Conservation (phyloP, 2,888 invertebrate species). For the Anaspis maculata region DNA sequence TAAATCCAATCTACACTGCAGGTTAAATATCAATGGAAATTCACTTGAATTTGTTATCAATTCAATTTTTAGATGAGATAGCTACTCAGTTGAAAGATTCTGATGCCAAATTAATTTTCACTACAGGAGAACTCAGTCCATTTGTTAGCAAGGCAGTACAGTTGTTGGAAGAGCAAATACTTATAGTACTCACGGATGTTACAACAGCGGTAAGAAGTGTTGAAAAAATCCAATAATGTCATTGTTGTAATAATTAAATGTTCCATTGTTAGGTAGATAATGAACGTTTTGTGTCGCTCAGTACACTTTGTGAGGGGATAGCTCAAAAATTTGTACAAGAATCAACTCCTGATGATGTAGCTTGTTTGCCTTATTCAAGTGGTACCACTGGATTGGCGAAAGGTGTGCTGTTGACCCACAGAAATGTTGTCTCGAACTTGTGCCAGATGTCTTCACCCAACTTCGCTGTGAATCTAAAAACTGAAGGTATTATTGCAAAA, state of each 20-base stretch:
- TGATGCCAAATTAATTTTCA: conserved; percentile 53
- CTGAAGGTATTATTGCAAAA: no score
- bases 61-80: conserved; percentile 54
- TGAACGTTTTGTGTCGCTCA: background rate
- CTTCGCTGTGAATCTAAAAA: conserved; percentile 6
- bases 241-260: background rate
- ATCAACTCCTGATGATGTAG: conserved; percentile 52
- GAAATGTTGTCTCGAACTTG: conserved; percentile 9
- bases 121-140: conserved; percentile 47
- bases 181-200: conserved; percentile 38
- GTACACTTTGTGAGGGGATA: no score
- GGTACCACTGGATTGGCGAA: conserved; percentile 80
- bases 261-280: no score
- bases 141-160: conserved; percentile 44
- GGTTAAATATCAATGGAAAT: background rate
- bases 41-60: conserved; percentile 2
- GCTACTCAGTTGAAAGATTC: conserved; percentile 51
- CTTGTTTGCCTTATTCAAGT: conserved; percentile 73
- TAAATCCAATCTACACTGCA: conserved; percentile 46
- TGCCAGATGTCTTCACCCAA: conserved; percentile 9
- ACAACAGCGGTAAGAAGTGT: no score
- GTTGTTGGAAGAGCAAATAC: conserved; percentile 38
- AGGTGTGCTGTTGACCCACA: conserved; percentile 60
- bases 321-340: no score
- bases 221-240: no score